Evolutionary conservation across 2,113 vertebrate genomes (phyloP).

Genomic region (Platichthys stellatus): DNA sequence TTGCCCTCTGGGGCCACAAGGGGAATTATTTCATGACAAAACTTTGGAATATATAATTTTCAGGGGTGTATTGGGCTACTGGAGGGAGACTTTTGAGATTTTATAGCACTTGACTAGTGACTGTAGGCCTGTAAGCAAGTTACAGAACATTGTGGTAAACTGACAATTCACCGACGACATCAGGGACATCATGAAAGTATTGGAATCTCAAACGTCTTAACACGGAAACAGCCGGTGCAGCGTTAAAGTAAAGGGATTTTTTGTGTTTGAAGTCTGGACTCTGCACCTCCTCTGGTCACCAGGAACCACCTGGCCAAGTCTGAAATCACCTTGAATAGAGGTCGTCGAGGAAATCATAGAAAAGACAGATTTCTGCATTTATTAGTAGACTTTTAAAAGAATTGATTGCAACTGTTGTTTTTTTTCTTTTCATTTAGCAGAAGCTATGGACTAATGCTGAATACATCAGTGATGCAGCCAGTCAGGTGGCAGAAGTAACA

Average conservation of each 20-base stretch:
- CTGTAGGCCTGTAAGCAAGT: too few species aligned
- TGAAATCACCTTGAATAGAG: background rate
- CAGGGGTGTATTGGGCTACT: too few species aligned
- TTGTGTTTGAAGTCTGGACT: background rate
- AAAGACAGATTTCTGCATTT: background rate
- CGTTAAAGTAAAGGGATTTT: too few species aligned
- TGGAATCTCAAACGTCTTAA: background rate
- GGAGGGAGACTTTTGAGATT: too few species aligned
- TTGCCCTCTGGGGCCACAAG: too few species aligned
- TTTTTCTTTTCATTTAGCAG: background rate
- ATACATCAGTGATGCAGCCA: background rate
- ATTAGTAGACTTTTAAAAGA: background rate
- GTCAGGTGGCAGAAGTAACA: background rate
- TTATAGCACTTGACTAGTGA: too few species aligned
- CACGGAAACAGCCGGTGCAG: background rate
- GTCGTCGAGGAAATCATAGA: background rate
- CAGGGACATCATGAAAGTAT: too few species aligned
- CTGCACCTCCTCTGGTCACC: background rate
- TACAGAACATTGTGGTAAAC: too few species aligned
- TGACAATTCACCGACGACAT: too few species aligned
- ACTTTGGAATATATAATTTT: too few species aligned
- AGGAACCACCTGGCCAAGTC: too few species aligned
- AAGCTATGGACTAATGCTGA: background rate
- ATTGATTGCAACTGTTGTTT: background rate
- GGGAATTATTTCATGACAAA: too few species aligned